Percentiles rank a stretch among this genome's conserved stretches.
Conservation (phyloP, 2,797 vertebrate genomes). For the Syngnathus rostellatus region DNA sequence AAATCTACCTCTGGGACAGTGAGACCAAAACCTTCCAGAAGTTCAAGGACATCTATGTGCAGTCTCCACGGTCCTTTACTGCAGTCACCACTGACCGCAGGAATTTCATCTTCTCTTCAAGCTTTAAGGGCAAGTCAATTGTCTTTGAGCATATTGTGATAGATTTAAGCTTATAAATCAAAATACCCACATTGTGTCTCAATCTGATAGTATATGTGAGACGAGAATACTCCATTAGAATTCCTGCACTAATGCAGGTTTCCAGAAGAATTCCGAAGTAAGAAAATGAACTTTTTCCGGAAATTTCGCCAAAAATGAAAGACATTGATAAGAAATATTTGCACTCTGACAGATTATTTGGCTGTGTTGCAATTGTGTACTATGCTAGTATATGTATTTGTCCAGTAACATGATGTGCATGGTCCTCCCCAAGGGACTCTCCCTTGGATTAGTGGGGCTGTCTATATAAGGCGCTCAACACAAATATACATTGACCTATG, state of each 20-base stretch:
- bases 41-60: constrained; percentile 95
- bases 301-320: not conserved
- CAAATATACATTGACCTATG: constrained; percentile 3
- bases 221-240: not conserved
- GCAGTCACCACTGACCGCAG: constrained; percentile 80
- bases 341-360: not conserved
- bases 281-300: not conserved
- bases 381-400: not conserved
- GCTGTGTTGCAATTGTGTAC: not conserved
- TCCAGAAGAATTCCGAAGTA: not conserved
- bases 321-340: not conserved
- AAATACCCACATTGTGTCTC: not conserved
- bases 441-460: not conserved
- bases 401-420: not conserved
- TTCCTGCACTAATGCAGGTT: not conserved
- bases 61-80: constrained; percentile 90
- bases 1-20: constrained; percentile 89
- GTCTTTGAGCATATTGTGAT: constrained; percentile 91
- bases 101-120: constrained; percentile 93
- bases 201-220: not conserved
- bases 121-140: constrained; percentile 94
- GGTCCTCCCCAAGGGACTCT: no score
- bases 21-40: constrained; percentile 81
- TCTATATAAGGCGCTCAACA: not conserved
- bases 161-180: constrained; percentile 77